Conservation (phyloP, 92 coral and sea anemone genomes). For the Umimayanthus kanabou region DNA sequence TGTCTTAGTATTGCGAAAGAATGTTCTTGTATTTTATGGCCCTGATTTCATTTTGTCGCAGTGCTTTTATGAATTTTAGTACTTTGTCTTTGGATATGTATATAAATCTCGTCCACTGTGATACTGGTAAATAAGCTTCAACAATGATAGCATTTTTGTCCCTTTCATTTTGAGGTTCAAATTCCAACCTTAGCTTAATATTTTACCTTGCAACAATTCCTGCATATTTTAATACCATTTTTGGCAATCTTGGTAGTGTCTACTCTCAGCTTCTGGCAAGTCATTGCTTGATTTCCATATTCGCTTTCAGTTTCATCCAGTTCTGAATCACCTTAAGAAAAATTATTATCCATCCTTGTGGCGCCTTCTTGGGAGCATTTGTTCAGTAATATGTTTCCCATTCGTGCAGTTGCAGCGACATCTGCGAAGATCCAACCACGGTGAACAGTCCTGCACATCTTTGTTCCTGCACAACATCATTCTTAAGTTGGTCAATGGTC, state of each 20-base stretch:
- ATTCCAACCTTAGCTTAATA: no score
- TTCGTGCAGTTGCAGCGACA: conserved; percentile 14
- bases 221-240: conserved; percentile 20
- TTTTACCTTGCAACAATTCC: background rate
- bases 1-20: no score
- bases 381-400: background rate
- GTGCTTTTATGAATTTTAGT: no score
- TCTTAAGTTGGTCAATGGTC: background rate
- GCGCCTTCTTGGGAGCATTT: background rate
- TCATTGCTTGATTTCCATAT: background rate
- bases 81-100: no score
- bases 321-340: background rate
- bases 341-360: background rate
- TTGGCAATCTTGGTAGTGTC: conserved; percentile 42
- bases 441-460: conserved; percentile 5
- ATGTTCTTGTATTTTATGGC: no score
- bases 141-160: no score
- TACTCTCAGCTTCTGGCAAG: conserved; percentile 3
- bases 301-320: background rate
- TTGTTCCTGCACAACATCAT: background rate
- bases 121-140: no score
- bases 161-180: no score
- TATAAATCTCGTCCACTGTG: no score
- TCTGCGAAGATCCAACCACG: conserved; percentile 4
- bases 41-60: no score